Percentiles rank a stretch among this genome's conserved stretches.
Conservation (phyloP, 2,797 vertebrate genomes). For the Monodelphis domestica region DNA sequence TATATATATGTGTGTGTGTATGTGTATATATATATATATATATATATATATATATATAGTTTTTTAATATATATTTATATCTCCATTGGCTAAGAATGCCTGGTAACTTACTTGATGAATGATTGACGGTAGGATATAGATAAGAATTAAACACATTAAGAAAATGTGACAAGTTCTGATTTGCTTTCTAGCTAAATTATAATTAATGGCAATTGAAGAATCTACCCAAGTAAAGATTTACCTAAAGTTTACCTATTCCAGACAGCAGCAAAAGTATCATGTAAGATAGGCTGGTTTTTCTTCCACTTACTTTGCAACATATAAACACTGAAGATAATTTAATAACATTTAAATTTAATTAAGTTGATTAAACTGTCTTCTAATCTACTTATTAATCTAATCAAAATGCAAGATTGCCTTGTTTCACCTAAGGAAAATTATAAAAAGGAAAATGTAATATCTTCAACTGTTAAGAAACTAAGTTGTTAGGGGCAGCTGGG, state of each 20-base stretch:
- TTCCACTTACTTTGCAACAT: not conserved
- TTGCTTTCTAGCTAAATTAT: not conserved
- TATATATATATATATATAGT: no score
- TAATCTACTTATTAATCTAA: not conserved
- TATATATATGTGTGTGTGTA: no score
- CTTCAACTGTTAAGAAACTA: not conserved
- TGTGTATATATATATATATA: no score
- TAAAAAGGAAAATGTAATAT: not conserved
- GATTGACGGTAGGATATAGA: not conserved
- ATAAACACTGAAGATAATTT: not conserved
- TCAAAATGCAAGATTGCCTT: not conserved
- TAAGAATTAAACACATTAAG: not conserved
- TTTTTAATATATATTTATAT: no score
- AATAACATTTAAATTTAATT: not conserved
- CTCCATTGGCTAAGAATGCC: not conserved
- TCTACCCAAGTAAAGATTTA: not conserved
- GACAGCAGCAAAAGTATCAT: not conserved
- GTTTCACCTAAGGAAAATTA: constrained; percentile 5
- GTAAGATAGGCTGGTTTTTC: not conserved
- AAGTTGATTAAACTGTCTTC: not conserved
- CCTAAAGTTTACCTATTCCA: not conserved
- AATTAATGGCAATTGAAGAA: not conserved
- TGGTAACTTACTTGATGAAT: not conserved
- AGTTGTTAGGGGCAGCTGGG: no score
- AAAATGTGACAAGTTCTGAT: not conserved